Percentiles rank a stretch among this genome's conserved stretches.
phyloP scores from a whole-genome alignment of 1,140 invertebrate species.

The Luehdorfia chinensis region DNA sequence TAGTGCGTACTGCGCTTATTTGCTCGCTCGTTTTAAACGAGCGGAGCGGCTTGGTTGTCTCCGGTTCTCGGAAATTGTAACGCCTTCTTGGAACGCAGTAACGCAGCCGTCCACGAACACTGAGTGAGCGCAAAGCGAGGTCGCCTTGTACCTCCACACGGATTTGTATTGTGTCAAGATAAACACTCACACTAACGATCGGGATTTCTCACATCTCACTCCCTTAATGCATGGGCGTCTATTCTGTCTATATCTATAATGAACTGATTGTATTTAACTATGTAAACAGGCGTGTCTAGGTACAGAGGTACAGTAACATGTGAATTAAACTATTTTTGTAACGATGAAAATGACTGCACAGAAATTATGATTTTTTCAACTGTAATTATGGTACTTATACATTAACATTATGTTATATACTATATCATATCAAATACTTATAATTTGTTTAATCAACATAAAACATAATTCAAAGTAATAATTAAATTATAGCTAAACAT shows the following conservation, averaged over 20 bases:
- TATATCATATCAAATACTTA: too few relatives aligned
- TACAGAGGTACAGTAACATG: too few relatives aligned
- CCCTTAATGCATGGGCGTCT: conserved; percentile 8
- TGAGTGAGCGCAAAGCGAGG: conserved; percentile 69
- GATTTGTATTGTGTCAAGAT: conserved; percentile 46
- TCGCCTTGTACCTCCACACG: conserved; percentile 55
- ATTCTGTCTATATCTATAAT: conserved; percentile 11
- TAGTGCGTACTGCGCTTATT: conserved; percentile 69
- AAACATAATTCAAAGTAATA: too few relatives aligned
- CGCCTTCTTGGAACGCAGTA: conserved; percentile 71
- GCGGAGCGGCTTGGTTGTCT: conserved; percentile 66
- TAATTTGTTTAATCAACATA: too few relatives aligned
- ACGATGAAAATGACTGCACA: too few relatives aligned
- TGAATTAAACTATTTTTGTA: too few relatives aligned
- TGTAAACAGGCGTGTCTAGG: conserved; percentile 8
- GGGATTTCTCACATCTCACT: conserved; percentile 34
- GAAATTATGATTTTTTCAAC: too few relatives aligned
- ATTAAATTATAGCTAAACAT: too few relatives aligned
- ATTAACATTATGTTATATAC: too few relatives aligned
- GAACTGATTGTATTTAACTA: conserved; percentile 10
- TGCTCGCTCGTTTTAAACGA: conserved; percentile 61
- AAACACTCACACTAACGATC: conserved; percentile 45
- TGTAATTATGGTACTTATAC: too few relatives aligned
- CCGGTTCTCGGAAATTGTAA: conserved; percentile 74
- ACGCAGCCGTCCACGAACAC: conserved; percentile 65